A percentile compares a stretch with the other conserved stretches of the same genome.
Conservation (phyloP, 1,140 invertebrate genomes). For the Phortica variegata region DNA sequence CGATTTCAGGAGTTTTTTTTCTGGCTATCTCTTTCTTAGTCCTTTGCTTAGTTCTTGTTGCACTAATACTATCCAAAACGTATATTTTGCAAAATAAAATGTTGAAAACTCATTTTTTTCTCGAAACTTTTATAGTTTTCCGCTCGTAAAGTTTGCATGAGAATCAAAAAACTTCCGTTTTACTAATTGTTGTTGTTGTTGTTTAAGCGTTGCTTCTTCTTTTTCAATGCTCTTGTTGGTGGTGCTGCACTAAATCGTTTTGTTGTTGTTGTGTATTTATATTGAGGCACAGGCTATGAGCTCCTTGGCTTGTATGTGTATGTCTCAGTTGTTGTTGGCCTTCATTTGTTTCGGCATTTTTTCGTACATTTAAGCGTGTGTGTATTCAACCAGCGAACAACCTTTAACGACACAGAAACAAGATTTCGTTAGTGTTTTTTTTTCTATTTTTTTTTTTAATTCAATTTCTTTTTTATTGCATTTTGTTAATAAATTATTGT, state of each 20-base stretch:
- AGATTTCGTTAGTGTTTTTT: constrained; percentile 55
- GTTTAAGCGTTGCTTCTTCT: constrained; percentile 8
- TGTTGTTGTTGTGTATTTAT: constrained; percentile 13
- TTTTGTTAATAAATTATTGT: constrained; percentile 8
- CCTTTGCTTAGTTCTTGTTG: constrained; percentile 6
- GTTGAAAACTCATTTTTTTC: too few relatives aligned
- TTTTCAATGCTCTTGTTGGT: constrained; percentile 14
- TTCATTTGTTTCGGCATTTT: constrained; percentile 36
- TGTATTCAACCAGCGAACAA: constrained; percentile 54
- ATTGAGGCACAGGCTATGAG: too few relatives aligned
- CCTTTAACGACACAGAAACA: constrained; percentile 59
- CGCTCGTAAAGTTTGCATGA: too few relatives aligned
- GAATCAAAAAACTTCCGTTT: too few relatives aligned
- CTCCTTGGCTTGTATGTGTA: neutral
- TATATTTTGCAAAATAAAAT: too few relatives aligned
- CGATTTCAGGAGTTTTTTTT: constrained; percentile 2
- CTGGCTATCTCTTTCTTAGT: constrained; percentile 13
- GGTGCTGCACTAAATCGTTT: constrained; percentile 16
- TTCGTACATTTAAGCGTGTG: constrained; percentile 36
- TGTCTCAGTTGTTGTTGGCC: constrained; percentile 12
- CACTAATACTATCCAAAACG: too few relatives aligned
- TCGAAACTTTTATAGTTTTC: too few relatives aligned
- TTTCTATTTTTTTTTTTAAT: constrained; percentile 16
- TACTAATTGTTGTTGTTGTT: constrained; percentile 12
- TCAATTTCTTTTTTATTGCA: constrained; percentile 6